Conservation (phyloP, 23 tunicate species). For the Oikopleura vanhoeffeni region DNA sequence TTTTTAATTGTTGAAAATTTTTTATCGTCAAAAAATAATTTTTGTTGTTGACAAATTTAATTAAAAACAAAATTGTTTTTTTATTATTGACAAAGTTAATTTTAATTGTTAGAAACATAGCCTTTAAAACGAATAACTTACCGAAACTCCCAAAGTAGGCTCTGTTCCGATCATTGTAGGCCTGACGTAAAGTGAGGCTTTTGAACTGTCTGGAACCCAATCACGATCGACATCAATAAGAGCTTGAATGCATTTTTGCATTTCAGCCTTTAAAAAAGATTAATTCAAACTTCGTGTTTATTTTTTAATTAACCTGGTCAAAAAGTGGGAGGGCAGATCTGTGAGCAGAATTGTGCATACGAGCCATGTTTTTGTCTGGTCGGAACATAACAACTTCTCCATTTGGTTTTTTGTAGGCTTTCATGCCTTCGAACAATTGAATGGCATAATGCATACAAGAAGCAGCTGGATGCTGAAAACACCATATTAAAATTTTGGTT, state of each 20-base stretch:
- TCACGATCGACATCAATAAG: slow-evolving; percentile 81
- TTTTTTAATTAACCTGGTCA: slow-evolving; percentile 16
- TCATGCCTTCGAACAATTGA: slow-evolving; percentile 97
- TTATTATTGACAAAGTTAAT: too few relatives aligned
- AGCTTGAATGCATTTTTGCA: slow-evolving; percentile 65
- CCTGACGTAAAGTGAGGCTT: slow-evolving; percentile 73
- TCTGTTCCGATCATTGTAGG: slow-evolving; percentile 96
- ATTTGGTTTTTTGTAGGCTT: slow-evolving; percentile 64
- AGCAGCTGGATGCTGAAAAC: neutral
- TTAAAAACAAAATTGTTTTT: too few relatives aligned
- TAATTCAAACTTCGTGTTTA: too few relatives aligned
- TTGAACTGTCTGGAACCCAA: slow-evolving; percentile 78
- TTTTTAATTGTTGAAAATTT: too few relatives aligned
- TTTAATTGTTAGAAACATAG: too few relatives aligned
- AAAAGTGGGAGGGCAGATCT: slow-evolving; percentile 77
- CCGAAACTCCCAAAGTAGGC: slow-evolving; percentile 15
- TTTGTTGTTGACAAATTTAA: too few relatives aligned
- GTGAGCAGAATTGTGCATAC: slow-evolving; percentile 50
- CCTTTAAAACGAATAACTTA: too few relatives aligned
- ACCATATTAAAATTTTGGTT: too few relatives aligned
- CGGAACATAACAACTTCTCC: slow-evolving; percentile 73
- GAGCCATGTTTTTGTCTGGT: slow-evolving; percentile 77
- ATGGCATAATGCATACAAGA: neutral
- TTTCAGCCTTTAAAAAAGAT: slow-evolving; percentile 90
- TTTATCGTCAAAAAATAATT: too few relatives aligned